These are phyloP conservation scores for Epinotia brunnichana DNA, from an alignment of 2,888 invertebrate species.

Conservation along the genomic window DNA sequence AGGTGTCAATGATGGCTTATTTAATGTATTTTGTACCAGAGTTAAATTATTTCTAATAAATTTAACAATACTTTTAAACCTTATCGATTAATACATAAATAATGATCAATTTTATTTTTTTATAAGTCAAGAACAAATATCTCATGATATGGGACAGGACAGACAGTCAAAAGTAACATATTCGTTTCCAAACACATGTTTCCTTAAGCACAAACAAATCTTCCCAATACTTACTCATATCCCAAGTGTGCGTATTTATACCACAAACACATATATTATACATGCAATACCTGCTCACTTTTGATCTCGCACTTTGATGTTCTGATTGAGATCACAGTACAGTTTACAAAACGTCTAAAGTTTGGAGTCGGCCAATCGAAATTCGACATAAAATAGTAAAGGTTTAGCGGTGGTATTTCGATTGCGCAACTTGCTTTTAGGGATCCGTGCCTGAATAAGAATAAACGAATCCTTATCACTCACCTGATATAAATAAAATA, in stretches of 20 bases:
- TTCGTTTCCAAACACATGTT: constrained; percentile 14
- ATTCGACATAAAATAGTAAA: neutral
- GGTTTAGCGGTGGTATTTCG: neutral
- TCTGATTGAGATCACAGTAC: constrained; percentile 37
- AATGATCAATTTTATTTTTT: too few relatives aligned
- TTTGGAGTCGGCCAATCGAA: neutral
- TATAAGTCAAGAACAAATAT: too few relatives aligned
- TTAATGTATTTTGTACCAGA: too few relatives aligned
- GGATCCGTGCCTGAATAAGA: too few relatives aligned
- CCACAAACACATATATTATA: constrained; percentile 26
- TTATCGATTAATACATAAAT: too few relatives aligned
- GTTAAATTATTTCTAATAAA: too few relatives aligned
- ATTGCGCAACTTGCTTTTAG: neutral
- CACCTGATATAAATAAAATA: too few relatives aligned
- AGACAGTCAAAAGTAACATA: too few relatives aligned
- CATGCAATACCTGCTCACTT: constrained; percentile 31
- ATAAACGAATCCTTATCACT: too few relatives aligned
- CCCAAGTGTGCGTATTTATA: constrained; percentile 15
- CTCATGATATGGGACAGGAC: neutral
- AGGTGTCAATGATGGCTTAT: too few relatives aligned
- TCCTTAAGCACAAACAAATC: constrained; percentile 1
- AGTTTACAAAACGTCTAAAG: constrained; percentile 1
- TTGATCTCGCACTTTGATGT: constrained; percentile 43
- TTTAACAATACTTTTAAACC: too few relatives aligned
- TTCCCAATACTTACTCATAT: constrained; percentile 1